A percentile compares a stretch with the other conserved stretches of the same genome.
Evolutionary conservation across 2,797 vertebrate genomes (phyloP).

Genomic region (Valencia hispanica): DNA sequence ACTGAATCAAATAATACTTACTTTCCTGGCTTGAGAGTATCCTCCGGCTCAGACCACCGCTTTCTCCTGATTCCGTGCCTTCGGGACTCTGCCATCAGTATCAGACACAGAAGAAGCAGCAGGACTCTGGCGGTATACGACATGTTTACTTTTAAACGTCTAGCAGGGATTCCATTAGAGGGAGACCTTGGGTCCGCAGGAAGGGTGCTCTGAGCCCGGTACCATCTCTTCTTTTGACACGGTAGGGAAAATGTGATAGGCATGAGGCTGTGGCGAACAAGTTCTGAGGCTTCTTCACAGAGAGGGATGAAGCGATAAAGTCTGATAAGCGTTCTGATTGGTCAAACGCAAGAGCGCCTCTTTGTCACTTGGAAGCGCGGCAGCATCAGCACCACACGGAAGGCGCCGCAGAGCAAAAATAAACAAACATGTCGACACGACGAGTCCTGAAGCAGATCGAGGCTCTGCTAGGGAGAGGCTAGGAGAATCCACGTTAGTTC

Average conservation of each 20-base stretch:
- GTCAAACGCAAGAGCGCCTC: conserved; percentile 39
- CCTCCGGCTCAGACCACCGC: conserved; percentile 83
- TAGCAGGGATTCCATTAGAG: conserved; percentile 55
- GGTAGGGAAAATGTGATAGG: background rate
- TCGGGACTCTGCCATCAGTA: conserved; percentile 81
- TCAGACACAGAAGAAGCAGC: conserved; percentile 81
- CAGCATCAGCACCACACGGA: background rate
- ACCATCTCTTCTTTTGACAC: conserved; percentile 47
- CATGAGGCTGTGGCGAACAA: conserved; percentile 26
- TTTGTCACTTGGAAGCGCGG: background rate
- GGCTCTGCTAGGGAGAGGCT: background rate
- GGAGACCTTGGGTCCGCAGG: conserved; percentile 14
- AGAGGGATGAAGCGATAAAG: conserved; percentile 45
- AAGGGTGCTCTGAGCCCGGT: conserved; percentile 67
- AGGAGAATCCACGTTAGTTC: background rate
- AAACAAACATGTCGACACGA: background rate
- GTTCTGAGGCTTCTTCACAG: conserved; percentile 22
- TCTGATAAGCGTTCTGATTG: conserved; percentile 66
- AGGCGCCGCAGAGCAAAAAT: background rate
- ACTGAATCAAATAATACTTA: conserved; percentile 64
- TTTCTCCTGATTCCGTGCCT: conserved; percentile 83
- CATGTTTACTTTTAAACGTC: conserved; percentile 76
- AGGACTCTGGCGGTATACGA: conserved; percentile 76
- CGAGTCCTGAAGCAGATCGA: background rate
- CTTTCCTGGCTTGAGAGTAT: conserved; percentile 81